Conservation (phyloP, 2,113 vertebrate species). For the Microcebus tavaratra region DNA sequence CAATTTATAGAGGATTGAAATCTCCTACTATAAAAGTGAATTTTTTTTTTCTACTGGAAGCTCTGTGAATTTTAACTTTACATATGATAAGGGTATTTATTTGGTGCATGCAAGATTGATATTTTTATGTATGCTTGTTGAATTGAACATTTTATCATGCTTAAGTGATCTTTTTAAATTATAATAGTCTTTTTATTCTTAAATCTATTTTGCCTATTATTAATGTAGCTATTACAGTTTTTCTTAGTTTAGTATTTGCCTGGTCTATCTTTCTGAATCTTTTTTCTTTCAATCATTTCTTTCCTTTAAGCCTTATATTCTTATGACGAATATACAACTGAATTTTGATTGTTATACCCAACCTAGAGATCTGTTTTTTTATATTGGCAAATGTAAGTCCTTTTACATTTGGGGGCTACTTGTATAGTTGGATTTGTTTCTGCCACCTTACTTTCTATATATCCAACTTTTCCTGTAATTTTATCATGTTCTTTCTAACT, state of each 20-base stretch:
- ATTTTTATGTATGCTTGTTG: neutral
- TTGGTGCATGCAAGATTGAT: neutral
- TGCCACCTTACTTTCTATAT: neutral
- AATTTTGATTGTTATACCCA: neutral
- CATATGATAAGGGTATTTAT: neutral
- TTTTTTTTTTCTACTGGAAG: neutral
- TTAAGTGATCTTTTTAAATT: neutral
- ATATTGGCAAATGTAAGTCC: neutral
- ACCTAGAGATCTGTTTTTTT: neutral
- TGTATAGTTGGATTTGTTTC: neutral
- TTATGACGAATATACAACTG: neutral
- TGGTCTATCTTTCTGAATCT: neutral
- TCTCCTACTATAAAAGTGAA: neutral
- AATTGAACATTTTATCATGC: neutral
- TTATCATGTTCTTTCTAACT: neutral
- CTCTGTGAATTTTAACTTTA: neutral
- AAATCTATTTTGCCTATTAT: neutral
- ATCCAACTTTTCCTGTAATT: neutral
- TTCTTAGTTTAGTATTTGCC: neutral
- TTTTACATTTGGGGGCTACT: neutral
- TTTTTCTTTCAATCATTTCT: neutral
- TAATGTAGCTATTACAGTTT: neutral
- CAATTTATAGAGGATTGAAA: neutral
- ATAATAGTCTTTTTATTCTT: neutral
- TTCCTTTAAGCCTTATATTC: neutral